Evolutionary conservation across 2,888 invertebrate species (phyloP).

Genomic region (Cybosia mesomella): DNA sequence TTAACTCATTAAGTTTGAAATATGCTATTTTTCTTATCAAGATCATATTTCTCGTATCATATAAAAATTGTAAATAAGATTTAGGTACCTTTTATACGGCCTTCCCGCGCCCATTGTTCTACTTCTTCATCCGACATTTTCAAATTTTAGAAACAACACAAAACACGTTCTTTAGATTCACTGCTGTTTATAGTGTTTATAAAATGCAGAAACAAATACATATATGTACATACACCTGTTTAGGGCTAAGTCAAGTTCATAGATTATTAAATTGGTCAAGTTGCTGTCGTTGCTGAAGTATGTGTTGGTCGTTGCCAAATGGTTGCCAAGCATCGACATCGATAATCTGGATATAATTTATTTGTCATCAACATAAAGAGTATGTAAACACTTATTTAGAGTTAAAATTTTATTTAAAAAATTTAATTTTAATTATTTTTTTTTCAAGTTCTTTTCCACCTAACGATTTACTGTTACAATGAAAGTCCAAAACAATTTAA

Average conservation of each 20-base stretch:
- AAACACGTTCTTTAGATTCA: neutral
- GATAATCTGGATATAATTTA: neutral
- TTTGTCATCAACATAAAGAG: neutral
- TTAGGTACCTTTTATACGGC: constrained; percentile 49
- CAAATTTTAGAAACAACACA: neutral
- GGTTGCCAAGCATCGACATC: constrained; percentile 1
- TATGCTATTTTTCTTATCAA: neutral
- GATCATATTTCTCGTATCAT: neutral
- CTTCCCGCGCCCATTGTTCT: constrained; percentile 54
- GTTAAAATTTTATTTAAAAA: no score
- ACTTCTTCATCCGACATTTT: constrained; percentile 48
- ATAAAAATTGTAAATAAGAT: neutral
- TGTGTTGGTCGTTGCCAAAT: no score
- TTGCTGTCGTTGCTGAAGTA: neutral
- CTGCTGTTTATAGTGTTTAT: neutral
- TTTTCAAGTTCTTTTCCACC: no score
- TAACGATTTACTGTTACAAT: no score
- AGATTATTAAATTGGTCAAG: neutral
- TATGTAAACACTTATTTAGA: no score
- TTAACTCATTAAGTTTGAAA: neutral
- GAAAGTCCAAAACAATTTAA: no score
- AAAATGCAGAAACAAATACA: neutral
- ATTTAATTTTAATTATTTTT: no score
- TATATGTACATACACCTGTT: no score
- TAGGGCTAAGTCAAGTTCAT: no score